Base-by-base conservation (phyloP, 2,797 vertebrate species). In the Octomys mimax region DNA sequence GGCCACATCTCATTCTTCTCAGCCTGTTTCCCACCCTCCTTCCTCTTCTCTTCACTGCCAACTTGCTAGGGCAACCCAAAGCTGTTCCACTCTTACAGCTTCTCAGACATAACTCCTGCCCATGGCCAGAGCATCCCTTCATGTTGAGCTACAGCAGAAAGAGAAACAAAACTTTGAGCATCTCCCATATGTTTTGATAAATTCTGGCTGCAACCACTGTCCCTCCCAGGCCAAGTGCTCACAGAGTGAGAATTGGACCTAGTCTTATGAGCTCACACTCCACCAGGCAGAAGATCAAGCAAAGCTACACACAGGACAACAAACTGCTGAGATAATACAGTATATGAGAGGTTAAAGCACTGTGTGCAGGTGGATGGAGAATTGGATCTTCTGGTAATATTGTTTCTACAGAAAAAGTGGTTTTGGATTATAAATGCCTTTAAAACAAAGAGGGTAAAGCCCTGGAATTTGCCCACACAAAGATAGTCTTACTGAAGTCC, bases 111-210 rank as follows among this genome's bases (percentile, higher is more conserved):
- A 62, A 49, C 21, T 26, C 14, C 31, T 12, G 26, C 24, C 39
- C 8, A 4, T 4, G 0, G 3, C 31, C 42, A 5, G 61, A 22
- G 31, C 79, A 16, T 16, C 62, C 78, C 71, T 59, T 5, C 6
- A 3, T 22, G 6, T 73, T 13, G 12, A 36, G 79, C 31, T 9
- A 68, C 6, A 68, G 16, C 33, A 26, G 3, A 78, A 49, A 82
- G 64, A 62, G 12, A 61, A 8, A 36, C 4, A 1, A 82, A 83
- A 31, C 57, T 61, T 39, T 3, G 46, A 26, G 19, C 4, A 10
- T 26, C 13, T 64, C 75, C 68, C 4, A 9, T 4, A 1, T 1
- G 1, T 22, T 3, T 4, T 7, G 39, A 0, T 31, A 21, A 49
- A 26, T 5, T 68, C 54, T 54, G 6, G 49, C 0, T 19, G 2